Evolutionary conservation across 2,888 invertebrate species (phyloP).

Genomic region (Callosobruchus maculatus): DNA sequence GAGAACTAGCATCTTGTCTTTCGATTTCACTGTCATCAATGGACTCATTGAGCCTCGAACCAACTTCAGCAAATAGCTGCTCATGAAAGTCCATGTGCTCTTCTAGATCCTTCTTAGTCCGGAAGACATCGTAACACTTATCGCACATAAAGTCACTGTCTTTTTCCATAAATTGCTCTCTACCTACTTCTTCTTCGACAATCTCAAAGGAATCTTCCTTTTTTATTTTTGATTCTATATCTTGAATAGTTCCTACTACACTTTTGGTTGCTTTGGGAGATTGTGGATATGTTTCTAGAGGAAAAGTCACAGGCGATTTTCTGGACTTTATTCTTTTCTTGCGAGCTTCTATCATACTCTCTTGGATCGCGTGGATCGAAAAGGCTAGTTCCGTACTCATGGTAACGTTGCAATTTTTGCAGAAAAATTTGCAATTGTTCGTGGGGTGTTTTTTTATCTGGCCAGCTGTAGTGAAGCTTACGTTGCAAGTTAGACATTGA

Average conservation of each 20-base stretch:
- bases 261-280: slow-evolving; percentile 5
- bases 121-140: slow-evolving; percentile 25
- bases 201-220: not conserved
- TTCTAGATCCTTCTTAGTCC: slow-evolving; percentile 17
- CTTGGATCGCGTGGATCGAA: slow-evolving; percentile 28
- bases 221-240: not conserved
- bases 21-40: not conserved
- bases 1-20: not conserved
- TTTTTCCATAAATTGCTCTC: not conserved
- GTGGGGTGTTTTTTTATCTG: slow-evolving; percentile 20
- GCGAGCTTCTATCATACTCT: slow-evolving; percentile 10
- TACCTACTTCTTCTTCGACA: not conserved
- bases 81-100: slow-evolving; percentile 22
- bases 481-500: slow-evolving; percentile 23
- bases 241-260: no score
- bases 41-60: not conserved
- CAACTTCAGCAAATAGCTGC: not conserved
- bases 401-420: slow-evolving; percentile 22
- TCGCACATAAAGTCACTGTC: slow-evolving; percentile 20
- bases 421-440: slow-evolving; percentile 25
- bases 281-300: no score
- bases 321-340: no score
- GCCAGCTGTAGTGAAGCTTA: slow-evolving; percentile 20
- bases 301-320: no score
- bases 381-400: slow-evolving; percentile 29